Evolutionary conservation across 2,888 invertebrate species (phyloP), one percentile per base, ranked within the genome.

Genomic region (Xiphydria camelus): DNA sequence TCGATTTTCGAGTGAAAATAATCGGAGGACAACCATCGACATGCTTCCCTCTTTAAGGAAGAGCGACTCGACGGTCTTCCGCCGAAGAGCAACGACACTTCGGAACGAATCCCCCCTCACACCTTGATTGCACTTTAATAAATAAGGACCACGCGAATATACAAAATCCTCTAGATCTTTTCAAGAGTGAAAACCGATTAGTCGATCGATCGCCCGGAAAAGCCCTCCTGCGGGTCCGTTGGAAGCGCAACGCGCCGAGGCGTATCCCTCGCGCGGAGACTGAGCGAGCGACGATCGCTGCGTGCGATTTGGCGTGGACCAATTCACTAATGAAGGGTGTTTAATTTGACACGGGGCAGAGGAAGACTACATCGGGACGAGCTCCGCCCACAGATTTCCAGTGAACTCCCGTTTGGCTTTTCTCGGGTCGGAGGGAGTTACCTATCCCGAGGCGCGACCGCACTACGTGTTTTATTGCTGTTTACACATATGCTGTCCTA

Each of bases 401-500:
- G 46, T 33, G 62, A 54, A 51, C 48, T 49, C 49, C 43, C 50
- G 54, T 59, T 61, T 46, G 54, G 47, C 35, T 42, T 59, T 29
- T 20, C 12, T 6, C 14, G 33, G 25, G 21, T 7, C 19, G 46
- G 41, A 52, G 51, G 53, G 53, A 43, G 43, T 53, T 57, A 58
- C 59, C 59, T 58, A 66, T 59, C 58, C 51, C 25, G 26, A 26
- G 49, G 46, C 51, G 44, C 39, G 44, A 57, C 55, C 53, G 47
- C 55, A 59, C 51, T 57, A 54, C 57, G 55, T 68, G 63, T 67
- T 67, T 67, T 67, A 67, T 67, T 67, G 63, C 67, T 67, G 68
- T 67, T 67, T 67, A 67, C 66, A 67, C 67, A 67, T 67, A 68
- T 68, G 67, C 66, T 58, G 62, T 59, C 57, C 46, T 46, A 62